phyloP scores from a whole-genome alignment of 2,797 vertebrate genomes.

The Gadopsis bispinosus region DNA sequence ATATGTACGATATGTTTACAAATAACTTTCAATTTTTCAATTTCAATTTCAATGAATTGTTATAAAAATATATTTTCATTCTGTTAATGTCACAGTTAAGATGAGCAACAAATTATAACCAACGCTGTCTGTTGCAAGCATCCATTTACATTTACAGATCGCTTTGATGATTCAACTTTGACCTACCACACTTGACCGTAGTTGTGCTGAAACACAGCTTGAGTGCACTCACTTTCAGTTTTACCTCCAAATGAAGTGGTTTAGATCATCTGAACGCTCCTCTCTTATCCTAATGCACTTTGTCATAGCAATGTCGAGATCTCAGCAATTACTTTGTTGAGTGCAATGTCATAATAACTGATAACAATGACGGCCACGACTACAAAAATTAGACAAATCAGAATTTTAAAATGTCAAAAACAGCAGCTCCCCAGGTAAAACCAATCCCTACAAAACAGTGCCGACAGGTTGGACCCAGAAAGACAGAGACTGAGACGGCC shows the following conservation, averaged over 20 bases:
- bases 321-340: slow-evolving; percentile 1
- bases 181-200: too few species aligned
- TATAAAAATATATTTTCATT: too few species aligned
- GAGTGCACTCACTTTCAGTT: neutral
- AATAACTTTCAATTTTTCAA: too few species aligned
- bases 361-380: neutral
- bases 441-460: neutral
- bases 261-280: neutral
- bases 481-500: neutral
- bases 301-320: neutral
- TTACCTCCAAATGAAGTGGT: neutral
- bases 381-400: neutral
- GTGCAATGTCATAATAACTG: neutral
- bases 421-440: neutral
- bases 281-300: neutral
- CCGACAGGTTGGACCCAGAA: neutral
- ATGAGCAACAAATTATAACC: neutral
- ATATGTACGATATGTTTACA: too few species aligned
- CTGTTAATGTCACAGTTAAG: neutral
- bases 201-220: neutral
- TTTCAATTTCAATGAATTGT: too few species aligned
- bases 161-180: neutral
- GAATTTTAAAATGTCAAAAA: neutral
- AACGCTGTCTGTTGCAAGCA: neutral
- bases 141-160: neutral